A percentile compares a stretch with the other conserved stretches of the same genome.
These are phyloP conservation scores for Drosophila ironensis DNA, from an alignment of 1,140 invertebrate genomes.

Conservation along the genomic window DNA sequence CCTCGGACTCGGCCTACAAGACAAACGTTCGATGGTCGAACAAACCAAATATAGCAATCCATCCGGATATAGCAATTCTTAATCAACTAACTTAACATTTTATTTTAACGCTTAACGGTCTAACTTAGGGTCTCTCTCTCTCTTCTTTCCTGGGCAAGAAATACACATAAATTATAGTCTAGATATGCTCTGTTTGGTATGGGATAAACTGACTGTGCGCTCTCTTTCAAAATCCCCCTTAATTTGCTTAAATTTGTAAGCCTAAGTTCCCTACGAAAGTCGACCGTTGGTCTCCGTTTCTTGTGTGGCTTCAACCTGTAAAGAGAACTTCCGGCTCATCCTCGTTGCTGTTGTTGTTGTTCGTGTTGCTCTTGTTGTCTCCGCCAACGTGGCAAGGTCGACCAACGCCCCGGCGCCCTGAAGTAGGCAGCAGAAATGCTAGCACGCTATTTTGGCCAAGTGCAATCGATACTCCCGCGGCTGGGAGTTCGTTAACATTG, in stretches of 20 bases:
- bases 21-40: constrained; percentile 57
- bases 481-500: constrained; percentile 19
- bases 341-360: constrained; percentile 16
- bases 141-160: constrained; percentile 25
- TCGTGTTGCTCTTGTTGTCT: background rate
- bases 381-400: constrained; percentile 9
- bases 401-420: constrained; percentile 3
- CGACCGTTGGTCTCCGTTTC: constrained; percentile 40
- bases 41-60: constrained; percentile 56
- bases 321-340: constrained; percentile 35
- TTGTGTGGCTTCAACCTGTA: constrained; percentile 50
- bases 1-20: constrained; percentile 97
- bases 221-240: constrained; percentile 21
- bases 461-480: constrained; percentile 41
- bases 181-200: constrained; percentile 45
- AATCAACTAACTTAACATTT: constrained; percentile 26
- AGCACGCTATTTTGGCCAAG: constrained; percentile 14
- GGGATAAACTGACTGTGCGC: constrained; percentile 20
- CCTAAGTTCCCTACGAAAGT: constrained; percentile 19
- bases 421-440: constrained; percentile 2
- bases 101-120: constrained; percentile 20
- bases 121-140: constrained; percentile 17
- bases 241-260: constrained; percentile 10
- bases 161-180: constrained; percentile 27
- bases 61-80: constrained; percentile 2